Percentiles rank a stretch among this genome's conserved stretches.
Conservation (phyloP, 2,797 vertebrate species). For the Heterohyrax brucei region DNA sequence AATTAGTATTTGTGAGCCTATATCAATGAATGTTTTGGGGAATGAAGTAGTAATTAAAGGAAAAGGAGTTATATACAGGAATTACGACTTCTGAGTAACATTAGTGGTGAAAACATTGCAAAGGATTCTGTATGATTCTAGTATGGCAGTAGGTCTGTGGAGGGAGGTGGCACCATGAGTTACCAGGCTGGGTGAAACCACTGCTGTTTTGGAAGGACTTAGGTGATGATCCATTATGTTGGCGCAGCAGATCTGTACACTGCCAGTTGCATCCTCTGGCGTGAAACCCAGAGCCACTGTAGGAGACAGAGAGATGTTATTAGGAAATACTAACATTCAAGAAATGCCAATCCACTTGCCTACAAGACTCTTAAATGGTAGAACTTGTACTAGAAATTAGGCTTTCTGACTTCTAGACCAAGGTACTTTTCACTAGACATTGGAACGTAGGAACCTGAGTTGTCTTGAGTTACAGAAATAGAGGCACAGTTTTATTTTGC, state of each 20-base stretch:
- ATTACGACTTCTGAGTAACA: too few relatives aligned
- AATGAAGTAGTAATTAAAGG: too few relatives aligned
- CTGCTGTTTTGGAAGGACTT: neutral
- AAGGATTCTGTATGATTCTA: too few relatives aligned
- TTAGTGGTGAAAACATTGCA: too few relatives aligned
- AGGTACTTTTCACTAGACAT: neutral
- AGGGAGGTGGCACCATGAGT: too few relatives aligned
- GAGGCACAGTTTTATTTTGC: neutral
- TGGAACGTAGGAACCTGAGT: neutral
- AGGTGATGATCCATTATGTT: neutral
- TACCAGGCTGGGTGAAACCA: too few relatives aligned
- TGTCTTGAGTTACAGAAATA: constrained; percentile 27
- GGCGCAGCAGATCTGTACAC: neutral
- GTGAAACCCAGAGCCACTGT: neutral
- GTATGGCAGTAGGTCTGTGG: too few relatives aligned
- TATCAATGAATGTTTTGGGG: too few relatives aligned
- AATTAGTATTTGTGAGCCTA: too few relatives aligned
- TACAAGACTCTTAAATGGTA: neutral
- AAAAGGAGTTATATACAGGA: too few relatives aligned
- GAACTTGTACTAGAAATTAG: neutral
- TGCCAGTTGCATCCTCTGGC: neutral
- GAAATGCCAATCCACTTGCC: neutral
- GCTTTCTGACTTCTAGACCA: neutral
- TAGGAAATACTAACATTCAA: neutral
- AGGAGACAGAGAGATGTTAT: neutral